These are phyloP conservation scores for Stichodactyla helianthus DNA, from an alignment of 64 coral and sea anemone species.

Conservation along the genomic window DNA sequence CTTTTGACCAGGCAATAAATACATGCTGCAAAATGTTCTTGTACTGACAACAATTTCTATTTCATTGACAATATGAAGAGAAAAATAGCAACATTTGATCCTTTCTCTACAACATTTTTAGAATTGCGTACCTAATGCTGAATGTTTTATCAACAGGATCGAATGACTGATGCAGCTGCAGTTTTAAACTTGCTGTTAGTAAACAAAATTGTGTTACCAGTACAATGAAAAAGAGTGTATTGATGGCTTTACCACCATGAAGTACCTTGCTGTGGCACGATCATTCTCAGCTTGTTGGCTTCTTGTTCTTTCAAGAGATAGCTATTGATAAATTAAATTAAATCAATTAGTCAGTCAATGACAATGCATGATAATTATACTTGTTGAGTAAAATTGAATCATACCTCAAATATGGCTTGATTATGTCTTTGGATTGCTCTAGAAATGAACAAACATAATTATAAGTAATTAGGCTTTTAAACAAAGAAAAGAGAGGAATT, in stretches of 20 bases:
- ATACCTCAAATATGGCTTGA: conserved; percentile 49
- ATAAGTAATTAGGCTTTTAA: too few relatives aligned
- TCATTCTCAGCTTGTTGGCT: conserved; percentile 23
- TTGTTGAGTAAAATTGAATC: neutral
- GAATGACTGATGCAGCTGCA: too few relatives aligned
- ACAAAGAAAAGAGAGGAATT: neutral
- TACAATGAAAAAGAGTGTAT: neutral
- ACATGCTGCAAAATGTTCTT: too few relatives aligned
- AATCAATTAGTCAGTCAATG: neutral
- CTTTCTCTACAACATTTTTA: too few relatives aligned
- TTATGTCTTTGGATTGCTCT: conserved; percentile 47
- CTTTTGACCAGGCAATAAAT: neutral
- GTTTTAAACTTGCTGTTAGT: too few relatives aligned
- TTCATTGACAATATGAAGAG: too few relatives aligned
- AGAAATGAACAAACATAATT: neutral
- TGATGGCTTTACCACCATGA: neutral
- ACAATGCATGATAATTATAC: neutral
- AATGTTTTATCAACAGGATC: too few relatives aligned
- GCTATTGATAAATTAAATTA: conserved; percentile 7
- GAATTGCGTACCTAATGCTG: too few relatives aligned
- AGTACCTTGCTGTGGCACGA: conserved; percentile 41
- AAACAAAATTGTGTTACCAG: too few relatives aligned
- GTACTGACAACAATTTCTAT: too few relatives aligned
- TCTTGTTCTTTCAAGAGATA: conserved; percentile 18
- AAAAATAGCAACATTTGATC: too few relatives aligned